phyloP scores from a whole-genome alignment of 2,797 vertebrate species.

The Garrulus glandarius region DNA sequence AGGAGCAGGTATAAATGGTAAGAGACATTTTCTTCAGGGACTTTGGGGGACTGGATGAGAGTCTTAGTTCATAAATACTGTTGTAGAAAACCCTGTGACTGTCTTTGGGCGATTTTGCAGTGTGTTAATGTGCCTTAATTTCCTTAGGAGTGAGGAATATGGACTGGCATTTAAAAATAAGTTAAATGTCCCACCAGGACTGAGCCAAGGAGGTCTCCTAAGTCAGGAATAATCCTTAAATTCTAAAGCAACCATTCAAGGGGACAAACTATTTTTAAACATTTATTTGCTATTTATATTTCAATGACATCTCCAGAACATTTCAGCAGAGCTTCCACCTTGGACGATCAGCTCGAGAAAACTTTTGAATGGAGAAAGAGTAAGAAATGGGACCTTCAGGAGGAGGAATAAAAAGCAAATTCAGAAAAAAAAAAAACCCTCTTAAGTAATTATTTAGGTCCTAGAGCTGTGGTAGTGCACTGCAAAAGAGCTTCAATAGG shows the following conservation, averaged over 20 bases:
- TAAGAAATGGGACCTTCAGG: not conserved
- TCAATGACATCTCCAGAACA: not conserved
- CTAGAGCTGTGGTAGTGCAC: not conserved
- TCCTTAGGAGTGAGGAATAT: not conserved
- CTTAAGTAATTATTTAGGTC: not conserved
- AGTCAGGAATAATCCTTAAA: not conserved
- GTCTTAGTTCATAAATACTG: not conserved
- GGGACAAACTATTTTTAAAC: not conserved
- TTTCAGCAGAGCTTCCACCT: not conserved
- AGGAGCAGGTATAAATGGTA: not conserved
- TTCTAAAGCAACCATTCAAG: not conserved
- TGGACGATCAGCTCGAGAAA: accelerated
- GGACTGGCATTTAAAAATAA: not conserved
- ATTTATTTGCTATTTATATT: not conserved
- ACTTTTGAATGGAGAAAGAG: not conserved
- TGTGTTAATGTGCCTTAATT: not conserved
- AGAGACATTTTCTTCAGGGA: not conserved
- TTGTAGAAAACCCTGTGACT: not conserved
- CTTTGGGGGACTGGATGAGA: not conserved
- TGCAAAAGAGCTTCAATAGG: not conserved
- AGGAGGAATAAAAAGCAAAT: not conserved
- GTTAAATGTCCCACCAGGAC: not conserved
- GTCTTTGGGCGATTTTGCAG: not conserved
- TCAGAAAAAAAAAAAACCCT: not conserved
- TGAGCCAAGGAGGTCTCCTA: not conserved